Conservation (phyloP, 1,140 invertebrate genomes). For the Cotesia glomerata region DNA sequence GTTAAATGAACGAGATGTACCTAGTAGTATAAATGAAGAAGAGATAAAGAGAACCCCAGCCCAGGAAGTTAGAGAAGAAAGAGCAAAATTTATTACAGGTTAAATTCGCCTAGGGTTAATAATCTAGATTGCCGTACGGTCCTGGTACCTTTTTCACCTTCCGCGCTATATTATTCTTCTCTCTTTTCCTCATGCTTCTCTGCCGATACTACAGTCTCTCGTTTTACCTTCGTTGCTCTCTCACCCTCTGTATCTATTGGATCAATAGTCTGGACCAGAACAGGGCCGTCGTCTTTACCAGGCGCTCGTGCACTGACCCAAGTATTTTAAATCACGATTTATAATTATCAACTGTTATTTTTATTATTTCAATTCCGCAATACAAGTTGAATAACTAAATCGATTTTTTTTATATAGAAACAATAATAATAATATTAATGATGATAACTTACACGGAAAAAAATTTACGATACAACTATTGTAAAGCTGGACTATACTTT, state of each 20-base stretch:
- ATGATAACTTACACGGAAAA: no score
- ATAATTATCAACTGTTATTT: background rate
- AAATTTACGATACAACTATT: no score
- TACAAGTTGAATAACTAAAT: background rate
- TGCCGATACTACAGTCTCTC: background rate
- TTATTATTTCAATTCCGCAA: background rate
- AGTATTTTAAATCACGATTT: background rate
- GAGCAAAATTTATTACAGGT: conserved; percentile 17
- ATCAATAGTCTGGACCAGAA: conserved; percentile 52
- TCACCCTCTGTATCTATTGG: conserved; percentile 40
- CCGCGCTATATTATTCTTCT: background rate
- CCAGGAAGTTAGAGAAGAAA: background rate
- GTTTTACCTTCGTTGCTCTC: conserved; percentile 31
- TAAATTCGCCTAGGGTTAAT: conserved; percentile 29
- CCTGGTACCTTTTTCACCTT: conserved; percentile 29
- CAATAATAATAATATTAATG: no score
- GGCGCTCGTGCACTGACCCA: conserved; percentile 15
- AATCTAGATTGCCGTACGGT: conserved; percentile 30
- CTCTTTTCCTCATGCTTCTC: conserved; percentile 14
- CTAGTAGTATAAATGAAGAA: no score
- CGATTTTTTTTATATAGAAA: no score
- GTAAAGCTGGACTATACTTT: no score
- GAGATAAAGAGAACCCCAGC: background rate
- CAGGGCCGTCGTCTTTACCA: conserved; percentile 40
- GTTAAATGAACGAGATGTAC: background rate